These are phyloP conservation scores for Calameuta pallipes DNA, from an alignment of 2,888 invertebrate species.

Conservation along the genomic window DNA sequence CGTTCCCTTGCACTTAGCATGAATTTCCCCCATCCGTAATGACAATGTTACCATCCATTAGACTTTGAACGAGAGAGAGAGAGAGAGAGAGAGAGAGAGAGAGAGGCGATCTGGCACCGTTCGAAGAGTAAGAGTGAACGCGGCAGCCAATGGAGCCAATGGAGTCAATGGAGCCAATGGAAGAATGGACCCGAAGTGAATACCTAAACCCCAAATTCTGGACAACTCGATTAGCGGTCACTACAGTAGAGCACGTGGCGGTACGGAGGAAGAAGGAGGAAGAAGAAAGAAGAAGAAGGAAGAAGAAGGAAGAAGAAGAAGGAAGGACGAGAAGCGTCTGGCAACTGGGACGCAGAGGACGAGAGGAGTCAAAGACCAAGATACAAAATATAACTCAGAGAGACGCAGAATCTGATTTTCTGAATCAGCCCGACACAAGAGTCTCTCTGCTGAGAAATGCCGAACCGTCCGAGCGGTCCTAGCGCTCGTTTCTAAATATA, in stretches of 20 bases:
- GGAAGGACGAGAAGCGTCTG: no score
- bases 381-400: neutral
- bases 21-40: no score
- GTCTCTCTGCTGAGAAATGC: neutral
- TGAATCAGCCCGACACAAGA: no score
- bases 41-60: no score
- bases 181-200: neutral
- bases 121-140: neutral
- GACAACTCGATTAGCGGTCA: neutral
- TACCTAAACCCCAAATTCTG: neutral
- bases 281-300: neutral
- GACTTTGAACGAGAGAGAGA: constrained; percentile 11
- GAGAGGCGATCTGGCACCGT: no score
- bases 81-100: no score
- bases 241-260: neutral
- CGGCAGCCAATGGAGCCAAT: neutral
- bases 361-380: neutral
- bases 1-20: no score
- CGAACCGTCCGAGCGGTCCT: neutral
- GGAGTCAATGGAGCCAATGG: neutral
- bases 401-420: neutral
- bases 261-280: neutral
- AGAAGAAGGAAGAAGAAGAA: neutral
- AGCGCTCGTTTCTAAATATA: constrained; percentile 4
- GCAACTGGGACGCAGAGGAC: neutral